Evolutionary conservation across 2,113 vertebrate species (phyloP).

Genomic region (Poeciliopsis prolifica): DNA sequence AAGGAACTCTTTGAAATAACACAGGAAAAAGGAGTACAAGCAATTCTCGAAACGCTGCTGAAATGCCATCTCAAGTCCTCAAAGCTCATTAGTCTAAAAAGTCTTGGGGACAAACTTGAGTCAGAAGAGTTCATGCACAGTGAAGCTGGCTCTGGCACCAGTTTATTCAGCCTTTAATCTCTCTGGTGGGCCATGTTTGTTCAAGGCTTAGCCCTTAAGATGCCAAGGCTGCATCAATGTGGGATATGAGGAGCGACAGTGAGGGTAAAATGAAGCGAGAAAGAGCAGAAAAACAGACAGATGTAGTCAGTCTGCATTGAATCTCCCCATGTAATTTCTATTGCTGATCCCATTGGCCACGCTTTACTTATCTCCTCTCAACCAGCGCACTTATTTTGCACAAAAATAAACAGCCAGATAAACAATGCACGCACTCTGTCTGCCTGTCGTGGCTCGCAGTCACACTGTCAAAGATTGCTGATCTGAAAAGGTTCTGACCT

Average conservation of each 20-base stretch:
- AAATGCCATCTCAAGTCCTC: conserved; percentile 72
- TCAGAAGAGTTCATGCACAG: conserved; percentile 59
- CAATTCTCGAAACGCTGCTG: conserved; percentile 52
- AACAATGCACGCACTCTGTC: conserved; percentile 37
- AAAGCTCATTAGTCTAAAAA: conserved; percentile 66
- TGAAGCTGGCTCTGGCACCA: conserved; percentile 34
- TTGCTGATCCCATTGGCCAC: conserved; percentile 60
- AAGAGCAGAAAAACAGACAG: conserved; percentile 38
- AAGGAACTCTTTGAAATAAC: conserved; percentile 36
- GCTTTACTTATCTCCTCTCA: conserved; percentile 53
- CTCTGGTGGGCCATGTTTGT: conserved; percentile 69
- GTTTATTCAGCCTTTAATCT: conserved; percentile 67
- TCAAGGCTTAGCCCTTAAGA: conserved; percentile 62
- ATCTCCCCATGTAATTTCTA: conserved; percentile 60
- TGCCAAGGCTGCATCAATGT: conserved; percentile 43
- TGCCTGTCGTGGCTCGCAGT: conserved; percentile 30
- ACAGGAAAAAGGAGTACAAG: conserved; percentile 12
- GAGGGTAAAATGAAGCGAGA: conserved; percentile 41
- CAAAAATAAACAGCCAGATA: conserved; percentile 58
- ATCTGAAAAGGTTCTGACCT: conserved; percentile 58
- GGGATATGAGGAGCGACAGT: conserved; percentile 47
- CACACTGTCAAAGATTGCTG: conserved; percentile 31
- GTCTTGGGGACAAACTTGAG: conserved; percentile 65
- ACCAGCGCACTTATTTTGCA: conserved; percentile 49
- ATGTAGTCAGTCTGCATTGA: conserved; percentile 52